Conservation (phyloP, 2,113 vertebrate species). For the Procapra przewalskii region DNA sequence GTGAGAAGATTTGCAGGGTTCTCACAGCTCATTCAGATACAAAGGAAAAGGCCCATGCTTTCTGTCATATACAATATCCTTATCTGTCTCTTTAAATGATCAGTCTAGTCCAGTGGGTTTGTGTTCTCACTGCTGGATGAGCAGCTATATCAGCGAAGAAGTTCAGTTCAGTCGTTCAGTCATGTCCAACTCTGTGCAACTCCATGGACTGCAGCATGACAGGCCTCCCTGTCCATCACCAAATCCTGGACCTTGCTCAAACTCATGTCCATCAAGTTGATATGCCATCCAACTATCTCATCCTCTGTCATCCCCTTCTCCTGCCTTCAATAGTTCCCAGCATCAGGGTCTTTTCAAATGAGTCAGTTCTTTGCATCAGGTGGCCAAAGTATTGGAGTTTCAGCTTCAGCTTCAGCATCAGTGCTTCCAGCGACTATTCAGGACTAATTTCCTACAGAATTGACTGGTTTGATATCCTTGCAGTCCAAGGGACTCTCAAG, state of each 20-base stretch:
- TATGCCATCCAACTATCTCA: not conserved
- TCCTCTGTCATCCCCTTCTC: not conserved
- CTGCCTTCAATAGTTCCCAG: not conserved
- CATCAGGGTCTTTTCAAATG: not conserved
- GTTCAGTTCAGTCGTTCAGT: not conserved
- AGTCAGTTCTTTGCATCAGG: not conserved
- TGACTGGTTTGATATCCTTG: not conserved
- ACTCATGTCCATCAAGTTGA: not conserved
- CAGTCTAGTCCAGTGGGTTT: not conserved
- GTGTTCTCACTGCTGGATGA: not conserved
- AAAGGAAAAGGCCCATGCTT: not conserved
- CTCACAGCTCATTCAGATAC: not conserved
- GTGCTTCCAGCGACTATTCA: not conserved
- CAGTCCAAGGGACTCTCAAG: not conserved
- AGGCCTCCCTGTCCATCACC: not conserved
- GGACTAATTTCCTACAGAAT: not conserved
- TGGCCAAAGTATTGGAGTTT: not conserved
- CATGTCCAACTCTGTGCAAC: not conserved
- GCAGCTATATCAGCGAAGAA: not conserved
- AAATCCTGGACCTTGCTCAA: not conserved
- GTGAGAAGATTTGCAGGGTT: not conserved
- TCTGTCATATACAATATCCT: not conserved
- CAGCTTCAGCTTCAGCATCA: not conserved
- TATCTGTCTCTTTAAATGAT: not conserved
- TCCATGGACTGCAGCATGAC: not conserved